A percentile compares a stretch with the other conserved stretches of the same genome.
Conservation (phyloP, 1,140 invertebrate genomes). For the Dendroctonus ponderosae region DNA sequence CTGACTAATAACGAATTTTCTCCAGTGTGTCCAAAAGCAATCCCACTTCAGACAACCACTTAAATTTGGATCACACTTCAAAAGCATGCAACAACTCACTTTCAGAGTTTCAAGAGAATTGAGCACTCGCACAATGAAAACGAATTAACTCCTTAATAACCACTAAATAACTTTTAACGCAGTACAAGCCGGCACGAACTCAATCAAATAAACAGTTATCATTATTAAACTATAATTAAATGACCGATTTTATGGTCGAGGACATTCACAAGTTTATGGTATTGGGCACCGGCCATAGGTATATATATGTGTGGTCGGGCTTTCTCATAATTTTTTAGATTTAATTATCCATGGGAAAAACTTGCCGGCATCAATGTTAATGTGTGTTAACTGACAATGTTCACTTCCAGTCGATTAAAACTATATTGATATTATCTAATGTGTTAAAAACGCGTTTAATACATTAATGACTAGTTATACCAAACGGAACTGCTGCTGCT, state of each 20-base stretch:
- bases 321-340: constrained; percentile 5
- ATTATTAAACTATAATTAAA: constrained; percentile 12
- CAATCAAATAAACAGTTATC: constrained; percentile 10
- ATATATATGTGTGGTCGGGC: background rate
- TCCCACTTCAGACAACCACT: too few relatives aligned
- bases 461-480: constrained; percentile 21
- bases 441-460: constrained; percentile 24
- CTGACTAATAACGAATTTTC: too few relatives aligned
- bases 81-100: too few relatives aligned
- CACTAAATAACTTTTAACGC: too few relatives aligned
- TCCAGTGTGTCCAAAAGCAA: too few relatives aligned
- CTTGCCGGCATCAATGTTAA: constrained; percentile 11
- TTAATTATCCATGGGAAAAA: constrained; percentile 28
- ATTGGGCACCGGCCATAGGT: background rate
- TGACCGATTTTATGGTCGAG: constrained; percentile 1
- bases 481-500: background rate
- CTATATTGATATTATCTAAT: constrained; percentile 26
- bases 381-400: constrained; percentile 22
- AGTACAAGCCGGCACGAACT: background rate
- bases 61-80: too few relatives aligned
- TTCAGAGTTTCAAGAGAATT: too few relatives aligned
- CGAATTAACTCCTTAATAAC: too few relatives aligned
- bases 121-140: too few relatives aligned
- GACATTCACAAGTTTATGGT: constrained; percentile 11
- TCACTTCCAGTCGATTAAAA: constrained; percentile 28